Conservation (phyloP, 2,888 invertebrate genomes). For the Nomada ruficornis region DNA sequence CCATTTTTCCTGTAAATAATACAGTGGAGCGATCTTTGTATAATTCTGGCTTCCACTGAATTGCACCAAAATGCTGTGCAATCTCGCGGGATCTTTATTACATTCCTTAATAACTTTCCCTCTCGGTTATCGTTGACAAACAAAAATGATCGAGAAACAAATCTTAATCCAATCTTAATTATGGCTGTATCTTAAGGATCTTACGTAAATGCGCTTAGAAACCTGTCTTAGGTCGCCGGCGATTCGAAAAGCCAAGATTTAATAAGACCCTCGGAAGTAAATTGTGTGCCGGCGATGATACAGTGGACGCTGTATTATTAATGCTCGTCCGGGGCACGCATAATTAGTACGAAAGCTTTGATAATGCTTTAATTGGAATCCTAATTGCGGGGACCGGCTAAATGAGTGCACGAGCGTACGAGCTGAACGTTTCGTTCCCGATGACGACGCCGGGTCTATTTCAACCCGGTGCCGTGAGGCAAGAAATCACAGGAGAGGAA, state of each 20-base stretch:
- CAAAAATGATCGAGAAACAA: neutral
- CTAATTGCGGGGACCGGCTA: constrained; percentile 65
- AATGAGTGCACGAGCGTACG: constrained; percentile 61
- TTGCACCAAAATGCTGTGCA: neutral
- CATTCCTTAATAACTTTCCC: neutral
- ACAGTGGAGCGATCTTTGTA: neutral
- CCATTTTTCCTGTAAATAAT: no score
- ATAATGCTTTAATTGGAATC: constrained; percentile 70
- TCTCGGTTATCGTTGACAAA: neutral
- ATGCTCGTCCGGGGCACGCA: constrained; percentile 47
- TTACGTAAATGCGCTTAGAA: neutral
- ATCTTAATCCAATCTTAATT: constrained; percentile 27
- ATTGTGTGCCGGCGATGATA: constrained; percentile 19
- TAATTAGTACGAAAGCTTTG: constrained; percentile 64
- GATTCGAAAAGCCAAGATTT: constrained; percentile 27
- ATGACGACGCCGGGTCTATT: constrained; percentile 56
- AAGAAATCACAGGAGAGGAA: constrained; percentile 47
- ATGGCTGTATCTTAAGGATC: neutral
- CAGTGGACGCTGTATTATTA: constrained; percentile 61
- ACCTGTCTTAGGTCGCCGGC: neutral
- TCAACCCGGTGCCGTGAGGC: constrained; percentile 57
- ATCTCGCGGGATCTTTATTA: neutral
- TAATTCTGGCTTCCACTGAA: neutral
- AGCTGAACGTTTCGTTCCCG: constrained; percentile 30
- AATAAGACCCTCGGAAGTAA: constrained; percentile 35